A percentile compares a stretch with the other conserved stretches of the same genome.
Evolutionary conservation across 2,888 invertebrate species (phyloP).

Genomic region (Hesperia comma): DNA sequence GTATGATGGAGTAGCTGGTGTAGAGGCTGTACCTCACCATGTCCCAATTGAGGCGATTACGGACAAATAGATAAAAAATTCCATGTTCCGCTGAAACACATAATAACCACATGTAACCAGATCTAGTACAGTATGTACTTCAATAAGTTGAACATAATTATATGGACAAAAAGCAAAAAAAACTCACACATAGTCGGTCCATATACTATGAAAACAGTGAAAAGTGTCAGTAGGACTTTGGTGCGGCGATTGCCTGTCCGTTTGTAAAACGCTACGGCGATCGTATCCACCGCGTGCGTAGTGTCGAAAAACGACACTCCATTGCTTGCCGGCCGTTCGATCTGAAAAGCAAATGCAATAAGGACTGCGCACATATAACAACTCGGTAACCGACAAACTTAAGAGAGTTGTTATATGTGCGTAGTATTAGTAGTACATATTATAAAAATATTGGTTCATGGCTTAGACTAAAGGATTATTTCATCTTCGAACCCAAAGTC

Average conservation of each 20-base stretch:
- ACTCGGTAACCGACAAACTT: too few species aligned
- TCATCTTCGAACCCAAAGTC: too few species aligned
- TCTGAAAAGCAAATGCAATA: slow-evolving; percentile 62
- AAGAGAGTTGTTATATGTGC: too few species aligned
- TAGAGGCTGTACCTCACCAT: slow-evolving; percentile 72
- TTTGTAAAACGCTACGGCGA: slow-evolving; percentile 74
- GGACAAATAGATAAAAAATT: slow-evolving; percentile 70
- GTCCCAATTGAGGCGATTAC: slow-evolving; percentile 74
- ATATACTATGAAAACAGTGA: slow-evolving; percentile 77
- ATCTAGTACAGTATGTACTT: too few species aligned
- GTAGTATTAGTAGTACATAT: too few species aligned
- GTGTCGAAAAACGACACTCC: slow-evolving; percentile 89
- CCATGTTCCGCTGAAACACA: slow-evolving; percentile 74
- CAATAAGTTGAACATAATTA: too few species aligned
- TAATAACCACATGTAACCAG: too few species aligned
- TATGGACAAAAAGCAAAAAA: background rate
- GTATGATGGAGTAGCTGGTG: slow-evolving; percentile 71
- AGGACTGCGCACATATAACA: too few species aligned
- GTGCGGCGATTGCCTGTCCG: slow-evolving; percentile 63
- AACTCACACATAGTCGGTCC: slow-evolving; percentile 81
- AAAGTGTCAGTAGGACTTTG: slow-evolving; percentile 74
- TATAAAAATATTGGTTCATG: too few species aligned
- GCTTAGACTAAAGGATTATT: too few species aligned
- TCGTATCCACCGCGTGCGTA: slow-evolving; percentile 83
- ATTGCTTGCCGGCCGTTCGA: slow-evolving; percentile 55